Evolutionary conservation across 2,888 invertebrate genomes (phyloP).

Genomic region (Coelogynopora nodosa): DNA sequence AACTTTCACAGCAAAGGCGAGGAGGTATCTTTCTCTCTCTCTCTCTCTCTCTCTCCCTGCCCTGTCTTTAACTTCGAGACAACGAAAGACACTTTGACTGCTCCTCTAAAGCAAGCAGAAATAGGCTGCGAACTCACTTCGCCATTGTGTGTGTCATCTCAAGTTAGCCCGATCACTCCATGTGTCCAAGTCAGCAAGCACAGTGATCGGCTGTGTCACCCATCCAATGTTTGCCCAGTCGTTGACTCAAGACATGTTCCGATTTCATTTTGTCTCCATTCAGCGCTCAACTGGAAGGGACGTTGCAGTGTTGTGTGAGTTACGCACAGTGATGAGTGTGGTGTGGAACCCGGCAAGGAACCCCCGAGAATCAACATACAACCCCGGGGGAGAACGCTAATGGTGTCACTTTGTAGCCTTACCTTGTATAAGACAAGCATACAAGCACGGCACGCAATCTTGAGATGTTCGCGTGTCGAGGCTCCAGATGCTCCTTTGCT

Average conservation of each 20-base stretch:
- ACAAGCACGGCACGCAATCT: neutral
- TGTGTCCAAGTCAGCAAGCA: neutral
- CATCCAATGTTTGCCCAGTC: neutral
- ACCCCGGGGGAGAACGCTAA: neutral
- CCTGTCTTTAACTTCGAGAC: too few species aligned
- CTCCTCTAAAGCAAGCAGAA: neutral
- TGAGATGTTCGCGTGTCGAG: neutral
- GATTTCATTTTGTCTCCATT: neutral
- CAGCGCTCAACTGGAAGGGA: neutral
- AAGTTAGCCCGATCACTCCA: neutral
- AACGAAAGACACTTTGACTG: neutral
- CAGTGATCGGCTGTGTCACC: neutral
- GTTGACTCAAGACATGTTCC: neutral
- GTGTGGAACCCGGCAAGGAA: neutral
- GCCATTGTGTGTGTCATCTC: neutral
- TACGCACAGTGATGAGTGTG: neutral
- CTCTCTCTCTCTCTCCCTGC: too few species aligned
- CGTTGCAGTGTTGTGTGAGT: neutral
- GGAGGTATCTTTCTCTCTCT: too few species aligned
- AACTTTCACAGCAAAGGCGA: neutral
- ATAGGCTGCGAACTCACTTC: neutral
- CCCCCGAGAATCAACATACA: neutral
- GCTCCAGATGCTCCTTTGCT: slow-evolving; percentile 1
- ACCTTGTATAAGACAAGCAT: neutral
- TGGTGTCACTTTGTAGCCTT: slow-evolving; percentile 26